These are phyloP conservation scores for Lycocorax pyrrhopterus DNA, from an alignment of 2,113 vertebrate species.

Conservation along the genomic window DNA sequence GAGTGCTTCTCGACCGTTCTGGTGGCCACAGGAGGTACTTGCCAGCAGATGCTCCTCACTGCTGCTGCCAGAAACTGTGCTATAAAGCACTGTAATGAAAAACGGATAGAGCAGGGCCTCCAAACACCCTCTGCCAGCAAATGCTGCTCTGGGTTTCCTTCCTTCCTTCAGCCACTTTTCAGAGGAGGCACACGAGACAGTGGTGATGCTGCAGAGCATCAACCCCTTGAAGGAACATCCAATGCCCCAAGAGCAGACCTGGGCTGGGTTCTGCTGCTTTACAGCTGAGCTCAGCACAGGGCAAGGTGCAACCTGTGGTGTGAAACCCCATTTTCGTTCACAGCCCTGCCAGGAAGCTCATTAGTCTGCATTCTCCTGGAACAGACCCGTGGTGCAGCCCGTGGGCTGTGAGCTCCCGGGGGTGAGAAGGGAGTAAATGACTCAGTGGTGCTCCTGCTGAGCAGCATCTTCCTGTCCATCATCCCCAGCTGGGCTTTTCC, in stretches of 20 bases:
- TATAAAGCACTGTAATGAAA: neutral
- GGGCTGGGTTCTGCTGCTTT: neutral
- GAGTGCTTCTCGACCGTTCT: accelerated
- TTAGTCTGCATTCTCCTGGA: neutral
- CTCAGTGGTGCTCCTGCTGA: neutral
- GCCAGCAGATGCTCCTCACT: neutral
- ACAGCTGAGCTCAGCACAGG: neutral
- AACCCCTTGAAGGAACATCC: neutral
- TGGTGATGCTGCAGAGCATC: neutral
- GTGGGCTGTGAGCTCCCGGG: neutral
- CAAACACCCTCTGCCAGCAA: neutral
- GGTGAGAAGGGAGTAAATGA: neutral
- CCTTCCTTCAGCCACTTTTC: neutral
- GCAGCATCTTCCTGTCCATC: neutral
- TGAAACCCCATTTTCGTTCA: neutral
- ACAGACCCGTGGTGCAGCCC: accelerated
- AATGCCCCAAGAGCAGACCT: neutral
- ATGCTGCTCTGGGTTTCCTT: neutral
- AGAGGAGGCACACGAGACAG: accelerated
- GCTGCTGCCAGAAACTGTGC: neutral
- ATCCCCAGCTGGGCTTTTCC: neutral
- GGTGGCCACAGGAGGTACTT: neutral
- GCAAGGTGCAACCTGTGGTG: neutral
- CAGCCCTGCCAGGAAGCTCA: neutral
- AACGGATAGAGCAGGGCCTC: neutral